A percentile compares a stretch with the other conserved stretches of the same genome.
These are phyloP conservation scores for Crocallis elinguaria DNA, from an alignment of 2,888 invertebrate species.

Conservation along the genomic window DNA sequence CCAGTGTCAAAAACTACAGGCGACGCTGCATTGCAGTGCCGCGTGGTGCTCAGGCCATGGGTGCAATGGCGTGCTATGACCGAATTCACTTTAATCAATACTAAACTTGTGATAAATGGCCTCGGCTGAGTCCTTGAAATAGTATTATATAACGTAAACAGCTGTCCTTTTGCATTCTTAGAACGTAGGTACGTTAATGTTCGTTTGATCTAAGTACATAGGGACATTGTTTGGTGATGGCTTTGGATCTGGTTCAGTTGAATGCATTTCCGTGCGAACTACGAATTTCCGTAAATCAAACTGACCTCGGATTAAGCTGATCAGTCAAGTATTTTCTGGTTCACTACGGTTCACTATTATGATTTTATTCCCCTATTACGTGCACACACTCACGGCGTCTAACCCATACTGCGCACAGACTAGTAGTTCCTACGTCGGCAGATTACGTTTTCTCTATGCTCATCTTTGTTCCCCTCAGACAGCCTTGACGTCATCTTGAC, in stretches of 20 bases:
- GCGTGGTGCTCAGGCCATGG: conserved; percentile 58
- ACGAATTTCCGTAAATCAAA: background rate
- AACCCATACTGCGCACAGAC: conserved; percentile 43
- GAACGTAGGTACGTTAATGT: too few relatives aligned
- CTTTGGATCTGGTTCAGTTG: background rate
- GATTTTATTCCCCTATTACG: conserved; percentile 7
- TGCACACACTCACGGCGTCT: conserved; percentile 26
- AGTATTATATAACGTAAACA: background rate
- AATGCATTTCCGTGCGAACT: background rate
- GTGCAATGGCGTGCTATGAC: conserved; percentile 62
- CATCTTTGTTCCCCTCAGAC: conserved; percentile 46
- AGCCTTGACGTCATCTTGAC: conserved; percentile 55
- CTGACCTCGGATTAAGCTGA: background rate
- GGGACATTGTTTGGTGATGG: too few relatives aligned
- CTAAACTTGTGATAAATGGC: conserved; percentile 3
- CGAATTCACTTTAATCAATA: conserved; percentile 22
- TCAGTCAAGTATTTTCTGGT: background rate
- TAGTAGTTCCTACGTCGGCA: too few relatives aligned
- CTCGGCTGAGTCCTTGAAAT: background rate
- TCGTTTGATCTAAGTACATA: too few relatives aligned
- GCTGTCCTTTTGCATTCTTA: background rate
- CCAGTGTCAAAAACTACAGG: conserved; percentile 50
- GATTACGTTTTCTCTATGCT: conserved; percentile 39
- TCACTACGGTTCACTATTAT: background rate
- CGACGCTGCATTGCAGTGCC: conserved; percentile 71